These are phyloP conservation scores for Tinea semifulvella DNA, from an alignment of 2,888 invertebrate genomes.

Conservation along the genomic window DNA sequence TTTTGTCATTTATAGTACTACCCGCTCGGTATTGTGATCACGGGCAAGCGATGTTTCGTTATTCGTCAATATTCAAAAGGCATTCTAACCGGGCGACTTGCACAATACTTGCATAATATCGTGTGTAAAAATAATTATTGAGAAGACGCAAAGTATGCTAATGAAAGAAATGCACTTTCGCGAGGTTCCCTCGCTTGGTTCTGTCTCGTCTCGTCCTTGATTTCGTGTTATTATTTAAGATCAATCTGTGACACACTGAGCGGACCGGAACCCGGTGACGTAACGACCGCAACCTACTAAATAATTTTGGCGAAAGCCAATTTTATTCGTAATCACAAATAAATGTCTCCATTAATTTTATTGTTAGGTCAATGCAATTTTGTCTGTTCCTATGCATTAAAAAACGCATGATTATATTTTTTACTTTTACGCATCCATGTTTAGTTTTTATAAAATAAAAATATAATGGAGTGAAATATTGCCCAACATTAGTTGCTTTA, in stretches of 20 bases:
- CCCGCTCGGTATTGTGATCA: conserved; percentile 2
- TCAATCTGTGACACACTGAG: neutral
- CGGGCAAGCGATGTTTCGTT: neutral
- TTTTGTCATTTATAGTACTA: no score
- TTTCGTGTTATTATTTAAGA: neutral
- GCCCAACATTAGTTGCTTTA: no score
- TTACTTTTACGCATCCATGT: no score
- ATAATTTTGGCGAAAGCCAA: neutral
- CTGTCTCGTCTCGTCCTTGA: neutral
- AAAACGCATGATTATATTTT: no score
- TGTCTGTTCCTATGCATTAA: no score
- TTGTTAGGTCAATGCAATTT: no score
- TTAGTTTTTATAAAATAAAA: no score
- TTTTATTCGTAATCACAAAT: neutral
- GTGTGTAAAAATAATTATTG: conserved; percentile 30
- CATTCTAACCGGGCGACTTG: conserved; percentile 13
- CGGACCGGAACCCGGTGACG: neutral
- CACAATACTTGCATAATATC: conserved; percentile 30
- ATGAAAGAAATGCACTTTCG: conserved; percentile 43
- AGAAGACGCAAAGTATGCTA: conserved; percentile 41
- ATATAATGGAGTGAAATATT: no score
- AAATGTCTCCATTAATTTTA: no score
- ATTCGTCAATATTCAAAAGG: conserved; percentile 7
- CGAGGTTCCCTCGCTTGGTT: conserved; percentile 23
- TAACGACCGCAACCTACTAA: neutral